Evolutionary conservation across 2,888 invertebrate species (phyloP).

Genomic region (Cephus pulcher): DNA sequence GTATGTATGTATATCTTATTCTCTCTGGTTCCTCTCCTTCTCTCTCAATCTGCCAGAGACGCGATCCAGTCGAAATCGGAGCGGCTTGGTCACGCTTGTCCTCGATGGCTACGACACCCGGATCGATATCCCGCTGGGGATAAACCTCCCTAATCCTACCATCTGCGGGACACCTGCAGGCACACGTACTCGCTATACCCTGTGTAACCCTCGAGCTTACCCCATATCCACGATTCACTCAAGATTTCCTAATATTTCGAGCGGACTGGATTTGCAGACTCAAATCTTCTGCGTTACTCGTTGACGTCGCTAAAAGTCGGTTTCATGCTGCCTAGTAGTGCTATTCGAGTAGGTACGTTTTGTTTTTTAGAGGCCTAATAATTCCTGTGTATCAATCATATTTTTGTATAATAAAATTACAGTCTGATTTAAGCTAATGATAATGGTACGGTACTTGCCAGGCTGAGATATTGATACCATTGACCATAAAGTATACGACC

Average conservation of each 20-base stretch:
- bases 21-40: conserved; percentile 5
- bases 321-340: no score
- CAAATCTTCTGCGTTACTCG: no score
- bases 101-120: conserved; percentile 54
- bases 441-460: no score
- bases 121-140: conserved; percentile 66
- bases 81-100: conserved; percentile 38
- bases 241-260: conserved; percentile 12
- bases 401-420: no score
- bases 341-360: no score
- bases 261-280: neutral
- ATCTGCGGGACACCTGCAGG: conserved; percentile 67
- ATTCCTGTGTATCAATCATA: no score
- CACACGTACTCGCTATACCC: conserved; percentile 40
- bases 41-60: conserved; percentile 13
- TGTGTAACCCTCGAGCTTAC: conserved; percentile 10
- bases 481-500: no score
- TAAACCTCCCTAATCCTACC: conserved; percentile 64
- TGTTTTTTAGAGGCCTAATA: no score
- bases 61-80: conserved; percentile 24
- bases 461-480: no score
- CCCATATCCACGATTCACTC: conserved; percentile 8
- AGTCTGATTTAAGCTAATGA: no score
- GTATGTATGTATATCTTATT: neutral
- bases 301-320: no score